Evolutionary conservation across 2,888 invertebrate genomes (phyloP).

Genomic region (Melanotus villosus): DNA sequence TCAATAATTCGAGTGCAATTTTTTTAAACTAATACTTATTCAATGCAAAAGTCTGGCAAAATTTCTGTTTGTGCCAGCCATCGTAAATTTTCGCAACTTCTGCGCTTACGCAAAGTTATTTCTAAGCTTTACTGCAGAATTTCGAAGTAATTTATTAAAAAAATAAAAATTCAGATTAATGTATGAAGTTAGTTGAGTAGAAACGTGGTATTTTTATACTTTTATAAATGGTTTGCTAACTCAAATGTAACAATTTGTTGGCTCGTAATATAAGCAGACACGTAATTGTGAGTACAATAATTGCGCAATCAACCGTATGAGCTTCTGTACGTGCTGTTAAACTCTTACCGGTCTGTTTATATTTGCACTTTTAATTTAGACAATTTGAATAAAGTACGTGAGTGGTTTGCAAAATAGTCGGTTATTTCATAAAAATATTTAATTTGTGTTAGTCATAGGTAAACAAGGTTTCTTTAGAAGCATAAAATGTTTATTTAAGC

Average conservation of each 20-base stretch:
- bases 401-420: not conserved
- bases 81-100: too few relatives aligned
- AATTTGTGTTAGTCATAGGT: not conserved
- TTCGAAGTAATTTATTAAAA: too few relatives aligned
- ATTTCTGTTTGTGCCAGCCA: too few relatives aligned
- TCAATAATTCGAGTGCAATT: too few relatives aligned
- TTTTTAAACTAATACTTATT: too few relatives aligned
- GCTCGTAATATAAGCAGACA: slow-evolving; percentile 1
- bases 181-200: too few relatives aligned
- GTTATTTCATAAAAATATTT: not conserved
- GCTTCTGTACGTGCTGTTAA: slow-evolving; percentile 8
- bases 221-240: slow-evolving; percentile 3
- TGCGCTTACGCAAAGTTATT: too few relatives aligned
- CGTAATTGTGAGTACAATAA: slow-evolving; percentile 1
- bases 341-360: slow-evolving; percentile 10
- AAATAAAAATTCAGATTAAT: too few relatives aligned
- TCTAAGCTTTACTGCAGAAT: too few relatives aligned
- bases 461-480: not conserved
- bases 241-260: slow-evolving; percentile 12
- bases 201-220: not conserved
- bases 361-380: slow-evolving; percentile 3
- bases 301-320: slow-evolving; percentile 11
- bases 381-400: not conserved
- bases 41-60: too few relatives aligned
- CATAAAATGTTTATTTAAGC: not conserved